Percentiles rank a stretch among this genome's conserved stretches.
Conservation (phyloP, 2,113 vertebrate genomes). For the Montifringilla adamsi region DNA sequence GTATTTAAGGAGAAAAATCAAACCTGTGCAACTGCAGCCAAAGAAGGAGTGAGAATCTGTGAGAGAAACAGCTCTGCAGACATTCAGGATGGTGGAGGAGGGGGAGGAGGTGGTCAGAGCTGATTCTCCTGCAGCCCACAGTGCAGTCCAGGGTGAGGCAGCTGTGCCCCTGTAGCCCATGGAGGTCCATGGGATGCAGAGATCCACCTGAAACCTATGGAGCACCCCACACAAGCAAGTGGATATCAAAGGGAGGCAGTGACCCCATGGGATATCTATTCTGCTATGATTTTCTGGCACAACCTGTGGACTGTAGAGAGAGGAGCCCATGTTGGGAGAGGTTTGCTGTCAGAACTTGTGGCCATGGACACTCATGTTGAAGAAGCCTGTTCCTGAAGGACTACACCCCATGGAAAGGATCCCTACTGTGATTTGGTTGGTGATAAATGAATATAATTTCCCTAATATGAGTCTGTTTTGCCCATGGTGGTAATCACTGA, state of each 20-base stretch:
- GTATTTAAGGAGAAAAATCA: neutral
- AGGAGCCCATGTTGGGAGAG: neutral
- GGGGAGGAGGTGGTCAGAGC: neutral
- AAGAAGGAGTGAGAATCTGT: neutral
- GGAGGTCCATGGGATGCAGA: neutral
- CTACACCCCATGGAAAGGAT: neutral
- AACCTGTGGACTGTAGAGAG: neutral
- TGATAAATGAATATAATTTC: neutral
- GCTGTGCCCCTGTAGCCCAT: neutral
- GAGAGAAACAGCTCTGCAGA: neutral
- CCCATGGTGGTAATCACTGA: neutral
- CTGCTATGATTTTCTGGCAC: neutral
- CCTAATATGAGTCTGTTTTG: neutral
- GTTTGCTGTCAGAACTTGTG: neutral
- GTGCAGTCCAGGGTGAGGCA: neutral
- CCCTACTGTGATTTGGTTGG: neutral
- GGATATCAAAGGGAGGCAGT: neutral
- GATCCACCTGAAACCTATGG: neutral
- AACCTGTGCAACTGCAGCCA: neutral
- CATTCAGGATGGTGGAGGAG: neutral
- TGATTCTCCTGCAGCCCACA: neutral
- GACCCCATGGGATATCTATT: neutral
- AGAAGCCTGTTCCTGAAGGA: neutral
- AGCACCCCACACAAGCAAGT: fast-evolving
- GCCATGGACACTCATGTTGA: neutral